Evolutionary conservation across 2,888 invertebrate species (phyloP), one percentile per base, ranked within the genome.

Genomic region (Athetis lepigone): DNA sequence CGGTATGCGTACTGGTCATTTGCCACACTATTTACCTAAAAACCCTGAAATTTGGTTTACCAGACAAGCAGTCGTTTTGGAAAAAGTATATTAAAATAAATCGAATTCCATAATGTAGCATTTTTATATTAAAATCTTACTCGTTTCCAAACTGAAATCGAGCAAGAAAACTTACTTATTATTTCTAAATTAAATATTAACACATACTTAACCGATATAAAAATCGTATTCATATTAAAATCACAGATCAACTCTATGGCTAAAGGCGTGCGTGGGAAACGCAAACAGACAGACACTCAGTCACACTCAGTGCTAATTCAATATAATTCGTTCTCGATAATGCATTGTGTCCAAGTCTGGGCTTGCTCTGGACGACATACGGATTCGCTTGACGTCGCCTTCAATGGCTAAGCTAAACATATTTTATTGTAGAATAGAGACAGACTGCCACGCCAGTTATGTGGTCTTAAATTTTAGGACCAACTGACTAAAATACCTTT

Each of bases 321-420:
- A 83, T 80, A 83, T 85, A 84, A 87, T 86, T 87, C 86, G 84
- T 84, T 74, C 75, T 75, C 81, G 75, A 84, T 86, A 46, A 47
- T 42, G 46, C 23, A 46, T 57, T 58, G 36, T 45, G 45, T 13
- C 8, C n/a, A 39, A 16, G 39, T 51, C 40, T n/a, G n/a, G n/a
- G n/a, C n/a, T n/a, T n/a, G n/a, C n/a, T n/a, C n/a, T 18, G 47
- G 29, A 29, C 21, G 16, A 21, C 29, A 29, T 40, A 21, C 27
- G 27, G 40, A 40, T n/a, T 16, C 29, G 27, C 47, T 21, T 29
- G 47, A 47, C 13, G 13, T 33, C 33, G 11, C 4, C 13, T 33
- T 33, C 33, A 33, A 33, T 13, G 13, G 13, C 13, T 33, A 33
- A 13, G 33, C 4, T 33, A 33, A 33, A 33, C 33, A 33, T 11